Evolutionary conservation across 2,113 vertebrate species (phyloP).

Genomic region (Xenopus borealis): DNA sequence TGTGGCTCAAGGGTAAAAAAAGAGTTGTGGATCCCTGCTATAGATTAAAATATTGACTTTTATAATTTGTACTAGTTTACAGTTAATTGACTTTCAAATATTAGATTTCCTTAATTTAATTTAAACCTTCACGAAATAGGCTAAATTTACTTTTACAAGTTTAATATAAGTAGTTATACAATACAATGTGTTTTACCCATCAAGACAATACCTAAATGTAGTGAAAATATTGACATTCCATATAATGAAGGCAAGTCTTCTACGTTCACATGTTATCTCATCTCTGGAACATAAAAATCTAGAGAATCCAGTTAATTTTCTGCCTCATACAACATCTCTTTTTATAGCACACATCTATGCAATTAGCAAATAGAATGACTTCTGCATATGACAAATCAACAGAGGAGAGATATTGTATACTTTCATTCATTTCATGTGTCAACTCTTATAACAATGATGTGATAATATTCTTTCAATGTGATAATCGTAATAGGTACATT

Average conservation of each 20-base stretch:
- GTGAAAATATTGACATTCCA: constrained; percentile 42
- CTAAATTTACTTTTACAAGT: not conserved
- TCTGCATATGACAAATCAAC: constrained; percentile 41
- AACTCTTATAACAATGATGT: constrained; percentile 49
- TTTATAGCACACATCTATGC: constrained; percentile 50
- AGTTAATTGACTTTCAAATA: no score
- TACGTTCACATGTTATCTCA: constrained; percentile 48
- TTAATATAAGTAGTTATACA: not conserved
- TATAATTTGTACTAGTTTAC: no score
- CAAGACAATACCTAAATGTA: not conserved
- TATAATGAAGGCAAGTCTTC: constrained; percentile 41
- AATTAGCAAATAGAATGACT: constrained; percentile 59
- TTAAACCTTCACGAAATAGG: no score
- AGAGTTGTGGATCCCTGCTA: no score
- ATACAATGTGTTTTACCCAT: not conserved
- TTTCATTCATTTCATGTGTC: constrained; percentile 48
- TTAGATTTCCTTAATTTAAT: no score
- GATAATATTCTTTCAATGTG: constrained; percentile 58
- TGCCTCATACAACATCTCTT: constrained; percentile 44
- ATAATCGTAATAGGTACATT: constrained; percentile 45
- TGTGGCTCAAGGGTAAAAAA: no score
- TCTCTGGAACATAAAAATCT: constrained; percentile 50
- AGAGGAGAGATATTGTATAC: constrained; percentile 48
- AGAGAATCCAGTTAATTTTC: constrained; percentile 52
- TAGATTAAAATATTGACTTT: no score